phyloP scores from a whole-genome alignment of 2,888 invertebrate species.

The Drosophila nigricruria region DNA sequence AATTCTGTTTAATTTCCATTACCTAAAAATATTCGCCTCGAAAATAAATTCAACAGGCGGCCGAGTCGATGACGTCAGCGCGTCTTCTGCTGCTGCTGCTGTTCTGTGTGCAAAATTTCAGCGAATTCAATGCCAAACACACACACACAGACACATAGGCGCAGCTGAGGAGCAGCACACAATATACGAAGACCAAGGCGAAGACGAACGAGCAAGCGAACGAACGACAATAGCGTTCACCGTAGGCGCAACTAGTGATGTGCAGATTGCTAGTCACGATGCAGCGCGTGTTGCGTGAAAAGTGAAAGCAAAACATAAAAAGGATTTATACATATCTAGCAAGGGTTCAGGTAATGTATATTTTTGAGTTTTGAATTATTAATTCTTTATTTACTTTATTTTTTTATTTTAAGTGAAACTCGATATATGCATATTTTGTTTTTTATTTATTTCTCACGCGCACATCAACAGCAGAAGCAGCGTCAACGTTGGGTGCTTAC shows the following conservation, averaged over 20 bases:
- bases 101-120: constrained; percentile 57
- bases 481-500: constrained; percentile 47
- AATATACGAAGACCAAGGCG: constrained; percentile 9
- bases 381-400: background rate
- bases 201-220: background rate
- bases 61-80: constrained; percentile 49
- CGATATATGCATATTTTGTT: constrained; percentile 2
- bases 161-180: constrained; percentile 24
- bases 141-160: constrained; percentile 16
- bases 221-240: background rate
- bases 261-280: constrained; percentile 18
- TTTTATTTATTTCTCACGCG: constrained; percentile 16
- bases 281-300: background rate
- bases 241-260: constrained; percentile 35
- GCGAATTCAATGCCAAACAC: constrained; percentile 67
- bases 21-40: constrained; percentile 41
- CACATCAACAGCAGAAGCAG: constrained; percentile 10
- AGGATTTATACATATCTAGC: background rate
- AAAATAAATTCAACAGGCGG: constrained; percentile 53
- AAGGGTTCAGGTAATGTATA: too few species aligned
- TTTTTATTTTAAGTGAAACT: background rate
- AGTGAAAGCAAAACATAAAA: constrained; percentile 12
- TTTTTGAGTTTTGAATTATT: background rate
- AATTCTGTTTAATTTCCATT: constrained; percentile 46
- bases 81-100: constrained; percentile 30